These are phyloP conservation scores for Archilochus colubris DNA, from an alignment of 2,113 vertebrate genomes.

Conservation along the genomic window DNA sequence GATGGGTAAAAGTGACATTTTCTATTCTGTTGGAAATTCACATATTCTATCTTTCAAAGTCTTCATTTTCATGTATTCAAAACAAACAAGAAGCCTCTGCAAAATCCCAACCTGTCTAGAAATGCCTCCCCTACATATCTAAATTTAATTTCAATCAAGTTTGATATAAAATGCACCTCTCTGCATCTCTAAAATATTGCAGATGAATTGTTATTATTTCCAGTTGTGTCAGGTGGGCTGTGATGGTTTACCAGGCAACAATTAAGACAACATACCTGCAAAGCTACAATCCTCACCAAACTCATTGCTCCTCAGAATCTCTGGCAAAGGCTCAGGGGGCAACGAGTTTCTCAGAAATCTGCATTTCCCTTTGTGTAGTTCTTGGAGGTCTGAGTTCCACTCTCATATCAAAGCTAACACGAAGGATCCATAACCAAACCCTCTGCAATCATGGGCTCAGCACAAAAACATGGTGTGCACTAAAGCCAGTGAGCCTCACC, in stretches of 20 bases:
- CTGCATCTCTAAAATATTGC: neutral
- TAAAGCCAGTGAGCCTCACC: neutral
- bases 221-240: neutral
- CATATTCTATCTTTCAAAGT: neutral
- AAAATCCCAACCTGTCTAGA: neutral
- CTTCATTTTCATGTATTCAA: neutral
- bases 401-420: neutral
- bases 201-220: neutral
- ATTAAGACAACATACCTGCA: neutral
- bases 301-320: neutral
- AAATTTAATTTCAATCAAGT: neutral
- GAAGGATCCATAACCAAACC: rapidly evolving
- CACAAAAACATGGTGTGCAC: neutral
- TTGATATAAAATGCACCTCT: neutral
- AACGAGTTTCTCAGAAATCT: neutral
- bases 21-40: neutral
- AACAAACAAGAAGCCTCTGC: neutral
- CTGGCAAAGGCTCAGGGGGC: neutral
- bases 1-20: neutral
- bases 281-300: neutral
- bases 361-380: neutral
- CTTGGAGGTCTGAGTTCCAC: neutral
- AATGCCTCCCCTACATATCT: neutral
- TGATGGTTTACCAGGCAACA: neutral
- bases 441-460: neutral